Conservation (phyloP, 37 sponge, comb jelly and placozoan species). For the Geodia barretti region DNA sequence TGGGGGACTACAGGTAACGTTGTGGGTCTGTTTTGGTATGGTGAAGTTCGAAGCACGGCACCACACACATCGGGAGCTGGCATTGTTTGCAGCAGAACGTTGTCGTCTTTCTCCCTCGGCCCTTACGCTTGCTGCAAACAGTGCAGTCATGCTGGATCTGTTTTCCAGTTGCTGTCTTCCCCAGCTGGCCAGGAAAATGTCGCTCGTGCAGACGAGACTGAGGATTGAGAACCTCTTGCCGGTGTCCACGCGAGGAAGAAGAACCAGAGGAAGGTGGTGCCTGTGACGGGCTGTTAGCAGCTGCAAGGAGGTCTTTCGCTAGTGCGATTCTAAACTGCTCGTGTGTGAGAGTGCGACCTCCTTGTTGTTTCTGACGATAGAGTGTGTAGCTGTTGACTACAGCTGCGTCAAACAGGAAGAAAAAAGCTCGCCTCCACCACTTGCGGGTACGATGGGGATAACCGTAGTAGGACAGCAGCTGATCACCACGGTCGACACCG, state of each 20-base stretch:
- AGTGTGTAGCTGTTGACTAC: slow-evolving; percentile 33
- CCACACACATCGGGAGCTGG: slow-evolving; percentile 23
- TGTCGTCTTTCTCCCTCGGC: not conserved
- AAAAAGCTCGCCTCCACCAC: slow-evolving; percentile 37
- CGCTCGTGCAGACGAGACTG: slow-evolving; percentile 16
- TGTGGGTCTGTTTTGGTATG: slow-evolving; percentile 20
- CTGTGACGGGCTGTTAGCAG: too few species aligned
- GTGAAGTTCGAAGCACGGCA: slow-evolving; percentile 39
- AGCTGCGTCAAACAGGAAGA: slow-evolving; percentile 13
- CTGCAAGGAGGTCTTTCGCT: slow-evolving; percentile 11
- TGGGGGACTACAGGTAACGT: too few species aligned
- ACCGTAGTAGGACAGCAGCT: slow-evolving; percentile 41
- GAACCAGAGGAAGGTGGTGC: too few species aligned
- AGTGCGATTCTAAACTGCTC: slow-evolving; percentile 22
- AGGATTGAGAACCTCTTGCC: too few species aligned
- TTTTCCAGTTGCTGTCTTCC: not conserved
- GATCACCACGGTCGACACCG: slow-evolving; percentile 33
- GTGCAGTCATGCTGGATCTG: slow-evolving; percentile 6
- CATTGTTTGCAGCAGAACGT: slow-evolving; percentile 25
- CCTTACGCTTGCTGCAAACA: slow-evolving; percentile 13
- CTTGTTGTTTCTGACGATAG: not conserved
- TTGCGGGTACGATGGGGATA: slow-evolving; percentile 6
- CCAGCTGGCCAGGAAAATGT: slow-evolving; percentile 18
- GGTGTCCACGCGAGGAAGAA: too few species aligned
- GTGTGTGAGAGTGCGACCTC: slow-evolving; percentile 10